Percentiles rank a stretch among this genome's conserved stretches.
Conservation (phyloP, 2,797 vertebrate genomes). For the Manis crassicaudata region DNA sequence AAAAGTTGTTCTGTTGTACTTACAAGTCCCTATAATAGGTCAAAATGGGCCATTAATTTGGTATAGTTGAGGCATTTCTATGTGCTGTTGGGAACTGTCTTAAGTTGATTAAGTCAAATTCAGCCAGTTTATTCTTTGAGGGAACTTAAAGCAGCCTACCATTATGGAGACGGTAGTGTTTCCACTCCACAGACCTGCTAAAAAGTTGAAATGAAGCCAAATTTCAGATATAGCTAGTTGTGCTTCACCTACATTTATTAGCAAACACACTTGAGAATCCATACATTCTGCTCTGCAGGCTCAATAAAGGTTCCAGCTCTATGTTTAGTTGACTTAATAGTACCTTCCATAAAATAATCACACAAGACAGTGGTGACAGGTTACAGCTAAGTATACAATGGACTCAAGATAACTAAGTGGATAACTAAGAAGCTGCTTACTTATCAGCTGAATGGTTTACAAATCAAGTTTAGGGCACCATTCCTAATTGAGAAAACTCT, state of each 20-base stretch:
- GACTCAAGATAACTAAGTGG: neutral
- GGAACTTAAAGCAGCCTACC: neutral
- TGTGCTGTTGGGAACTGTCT: neutral
- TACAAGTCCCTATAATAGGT: neutral
- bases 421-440: neutral
- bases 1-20: neutral
- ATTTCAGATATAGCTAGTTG: neutral
- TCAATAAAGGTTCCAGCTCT: neutral
- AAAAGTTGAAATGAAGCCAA: neutral
- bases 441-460: conserved; percentile 40
- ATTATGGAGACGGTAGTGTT: neutral
- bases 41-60: conserved; percentile 6
- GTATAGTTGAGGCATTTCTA: neutral
- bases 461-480: neutral
- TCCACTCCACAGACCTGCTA: neutral
- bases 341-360: conserved; percentile 31
- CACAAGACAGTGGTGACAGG: neutral
- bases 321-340: neutral
- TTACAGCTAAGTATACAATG: neutral
- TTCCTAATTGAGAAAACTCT: neutral
- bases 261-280: neutral
- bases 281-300: neutral
- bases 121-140: conserved; percentile 1
- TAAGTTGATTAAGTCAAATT: conserved; percentile 19
- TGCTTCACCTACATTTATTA: neutral